These are phyloP conservation scores for Ridgeia piscesae DNA, from an alignment of 1,140 invertebrate species.

Conservation along the genomic window DNA sequence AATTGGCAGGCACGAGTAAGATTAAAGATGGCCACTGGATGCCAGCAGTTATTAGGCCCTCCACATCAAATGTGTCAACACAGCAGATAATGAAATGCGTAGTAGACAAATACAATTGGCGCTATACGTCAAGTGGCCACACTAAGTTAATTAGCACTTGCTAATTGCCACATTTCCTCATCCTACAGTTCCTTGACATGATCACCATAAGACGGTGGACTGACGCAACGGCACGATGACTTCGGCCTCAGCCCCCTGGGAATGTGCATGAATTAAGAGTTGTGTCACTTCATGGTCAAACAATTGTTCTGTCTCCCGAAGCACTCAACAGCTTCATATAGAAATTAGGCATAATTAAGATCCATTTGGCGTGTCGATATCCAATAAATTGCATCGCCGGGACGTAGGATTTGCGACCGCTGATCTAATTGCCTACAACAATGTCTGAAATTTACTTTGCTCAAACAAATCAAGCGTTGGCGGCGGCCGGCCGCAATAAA, in stretches of 20 bases:
- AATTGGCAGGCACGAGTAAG: not conserved
- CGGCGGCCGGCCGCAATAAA: not conserved
- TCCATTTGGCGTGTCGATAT: not conserved
- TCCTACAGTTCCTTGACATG: not conserved
- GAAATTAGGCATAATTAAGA: constrained; percentile 2
- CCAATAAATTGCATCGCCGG: not conserved
- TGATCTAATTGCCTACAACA: not conserved
- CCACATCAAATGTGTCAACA: not conserved
- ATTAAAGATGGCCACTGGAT: not conserved
- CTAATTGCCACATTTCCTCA: not conserved
- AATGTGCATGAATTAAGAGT: not conserved
- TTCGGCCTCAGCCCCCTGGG: not conserved
- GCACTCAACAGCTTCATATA: constrained; percentile 1
- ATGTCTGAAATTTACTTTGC: constrained; percentile 6
- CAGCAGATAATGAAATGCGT: not conserved
- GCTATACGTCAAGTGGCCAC: not conserved
- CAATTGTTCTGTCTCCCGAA: not conserved
- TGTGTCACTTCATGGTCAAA: not conserved
- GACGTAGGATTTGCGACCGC: not conserved
- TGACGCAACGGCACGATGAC: not conserved
- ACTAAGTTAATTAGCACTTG: constrained; percentile 1
- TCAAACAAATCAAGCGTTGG: not conserved
- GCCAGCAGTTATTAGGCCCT: not conserved
- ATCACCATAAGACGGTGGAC: not conserved
- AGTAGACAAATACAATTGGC: not conserved